Conservation (phyloP, 2,113 vertebrate species). For the Oryzias melastigma region DNA sequence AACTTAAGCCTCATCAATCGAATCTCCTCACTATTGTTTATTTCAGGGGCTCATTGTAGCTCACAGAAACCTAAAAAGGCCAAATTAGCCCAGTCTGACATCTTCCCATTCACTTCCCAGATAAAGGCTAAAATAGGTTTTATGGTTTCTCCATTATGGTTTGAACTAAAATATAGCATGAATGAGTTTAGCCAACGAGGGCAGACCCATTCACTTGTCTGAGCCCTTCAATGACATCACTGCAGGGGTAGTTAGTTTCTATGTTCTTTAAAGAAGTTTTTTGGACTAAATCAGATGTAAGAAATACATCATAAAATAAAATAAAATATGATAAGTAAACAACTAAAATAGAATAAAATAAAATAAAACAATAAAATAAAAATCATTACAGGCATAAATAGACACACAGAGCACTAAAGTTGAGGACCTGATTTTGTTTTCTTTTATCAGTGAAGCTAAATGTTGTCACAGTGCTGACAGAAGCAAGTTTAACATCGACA, state of each 20-base stretch:
- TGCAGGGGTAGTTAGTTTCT: no score
- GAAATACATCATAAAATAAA: background rate
- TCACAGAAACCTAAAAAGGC: conserved; percentile 5
- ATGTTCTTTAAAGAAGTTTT: background rate
- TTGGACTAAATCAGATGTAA: background rate
- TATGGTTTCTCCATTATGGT: background rate
- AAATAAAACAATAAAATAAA: background rate
- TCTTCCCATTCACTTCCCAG: background rate
- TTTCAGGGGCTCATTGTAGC: background rate
- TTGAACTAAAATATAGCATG: background rate
- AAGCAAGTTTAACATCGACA: conserved; percentile 1
- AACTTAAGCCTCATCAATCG: conserved; percentile 43
- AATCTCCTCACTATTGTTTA: conserved; percentile 31
- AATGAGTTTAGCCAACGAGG: background rate
- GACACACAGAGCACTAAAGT: background rate
- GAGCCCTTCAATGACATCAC: background rate
- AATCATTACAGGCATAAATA: background rate
- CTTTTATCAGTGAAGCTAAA: conserved; percentile 4
- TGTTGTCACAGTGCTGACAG: background rate
- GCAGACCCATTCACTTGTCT: background rate
- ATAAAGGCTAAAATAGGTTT: background rate
- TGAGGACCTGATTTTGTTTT: background rate
- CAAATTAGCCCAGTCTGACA: background rate
- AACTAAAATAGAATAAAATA: background rate
- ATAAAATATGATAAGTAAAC: no score